Evolutionary conservation across 2,113 vertebrate species (phyloP).

Genomic region (Bolborhynchus lineola): DNA sequence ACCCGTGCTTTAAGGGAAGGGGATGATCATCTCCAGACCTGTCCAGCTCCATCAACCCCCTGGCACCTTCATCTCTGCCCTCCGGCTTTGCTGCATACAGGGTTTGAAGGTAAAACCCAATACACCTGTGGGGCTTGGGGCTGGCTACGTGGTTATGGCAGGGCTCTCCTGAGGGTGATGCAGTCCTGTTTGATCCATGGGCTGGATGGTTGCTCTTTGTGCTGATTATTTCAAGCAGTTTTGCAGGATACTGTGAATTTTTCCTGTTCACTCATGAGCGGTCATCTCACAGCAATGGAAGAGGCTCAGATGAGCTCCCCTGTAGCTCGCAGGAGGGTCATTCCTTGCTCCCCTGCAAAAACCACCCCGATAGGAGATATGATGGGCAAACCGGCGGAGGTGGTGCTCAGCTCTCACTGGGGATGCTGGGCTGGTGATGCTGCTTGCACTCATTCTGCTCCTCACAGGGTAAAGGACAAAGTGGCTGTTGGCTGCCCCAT

Average conservation of each 20-base stretch:
- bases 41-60: background rate
- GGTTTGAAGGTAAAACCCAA: rapidly evolving
- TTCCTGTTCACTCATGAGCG: rapidly evolving
- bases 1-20: too few relatives aligned
- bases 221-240: background rate
- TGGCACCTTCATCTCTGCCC: background rate
- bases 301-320: background rate
- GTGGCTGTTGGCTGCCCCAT: background rate
- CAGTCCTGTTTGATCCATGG: background rate
- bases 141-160: background rate
- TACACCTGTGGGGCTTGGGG: background rate
- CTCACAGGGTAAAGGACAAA: background rate
- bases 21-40: background rate
- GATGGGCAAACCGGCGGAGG: background rate
- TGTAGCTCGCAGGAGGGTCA: background rate
- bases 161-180: background rate
- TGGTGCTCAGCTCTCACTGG: background rate
- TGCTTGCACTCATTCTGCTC: background rate
- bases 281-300: background rate
- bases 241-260: background rate
- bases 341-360: background rate
- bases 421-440: background rate
- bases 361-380: rapidly evolving
- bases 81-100: background rate
- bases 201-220: background rate